Base-by-base conservation (phyloP, 1,140 invertebrate genomes). In the Diachasma alloeum region DNA sequence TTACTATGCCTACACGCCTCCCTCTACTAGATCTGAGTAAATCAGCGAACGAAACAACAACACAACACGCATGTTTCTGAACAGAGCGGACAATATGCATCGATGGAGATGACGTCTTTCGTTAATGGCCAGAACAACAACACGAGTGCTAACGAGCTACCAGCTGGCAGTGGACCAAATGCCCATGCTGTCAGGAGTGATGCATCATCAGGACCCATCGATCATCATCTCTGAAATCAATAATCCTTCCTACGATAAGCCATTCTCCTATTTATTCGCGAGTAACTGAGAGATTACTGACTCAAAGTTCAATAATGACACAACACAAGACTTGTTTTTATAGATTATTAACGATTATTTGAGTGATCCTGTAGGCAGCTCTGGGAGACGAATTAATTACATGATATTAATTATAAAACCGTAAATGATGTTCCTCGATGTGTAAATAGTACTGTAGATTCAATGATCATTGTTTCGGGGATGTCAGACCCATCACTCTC, bases 101-200 rank as follows among this genome's bases (percentile, higher is more conserved):
- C 87, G 82, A 92, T 92, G 88, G 92, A 92, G 89, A 91, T 92
- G 90, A 90, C 91, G 46, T 90, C 90, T 81, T 91, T 91, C 88
- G 87, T 91, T 81, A 90, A 91, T 81, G 90, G 91, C 53, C 91
- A 92, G 82, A 92, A 92, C 87, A 92, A 92, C 90, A 92, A 92
- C 84, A 88, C 88, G 79, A 90, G 86, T 79, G 84, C 79, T 77
- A 67, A 71, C 44, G 79, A 80, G 67, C 69, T 73, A 59, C 72
- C 82, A 24, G 81, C 80, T 46, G 82, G 74, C 17, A 82, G 80
- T 69, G 73, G 74, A 10, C 75, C 72, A 13, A 76, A 72, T 19
- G 67, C 56, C 19, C 73, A 72, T 56, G 53, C 37, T 63, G 24
- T 53, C 4, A 13, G 53, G 15, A 46, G 22, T 46, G 75, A 67